Evolutionary conservation across 2,888 invertebrate species (phyloP).

Genomic region (Coelopa pilipes): DNA sequence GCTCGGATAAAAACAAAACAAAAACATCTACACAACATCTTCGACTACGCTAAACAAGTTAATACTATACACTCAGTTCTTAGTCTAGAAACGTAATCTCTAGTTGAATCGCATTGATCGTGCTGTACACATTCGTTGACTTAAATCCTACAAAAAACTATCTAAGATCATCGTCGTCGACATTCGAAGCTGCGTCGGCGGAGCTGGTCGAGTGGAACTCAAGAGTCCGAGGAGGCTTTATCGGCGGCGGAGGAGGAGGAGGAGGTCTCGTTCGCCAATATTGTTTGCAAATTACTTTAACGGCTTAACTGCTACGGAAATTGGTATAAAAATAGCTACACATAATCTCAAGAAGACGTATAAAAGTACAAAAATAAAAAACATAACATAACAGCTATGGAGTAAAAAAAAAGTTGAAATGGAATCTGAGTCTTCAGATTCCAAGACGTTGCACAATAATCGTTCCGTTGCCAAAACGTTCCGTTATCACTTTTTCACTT

Average conservation of each 20-base stretch:
- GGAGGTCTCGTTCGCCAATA: conserved; percentile 15
- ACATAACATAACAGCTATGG: background rate
- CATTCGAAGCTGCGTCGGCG: background rate
- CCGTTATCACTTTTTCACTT: conserved; percentile 33
- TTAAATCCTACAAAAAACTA: conserved; percentile 15
- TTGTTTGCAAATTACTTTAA: background rate
- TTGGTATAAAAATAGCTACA: conserved; percentile 8
- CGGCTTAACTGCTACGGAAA: conserved; percentile 16
- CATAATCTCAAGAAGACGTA: background rate
- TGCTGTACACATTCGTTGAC: conserved; percentile 19
- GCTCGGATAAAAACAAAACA: background rate
- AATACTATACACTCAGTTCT: background rate
- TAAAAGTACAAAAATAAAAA: conserved; percentile 8
- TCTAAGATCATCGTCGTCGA: conserved; percentile 15
- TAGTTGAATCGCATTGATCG: conserved; percentile 9
- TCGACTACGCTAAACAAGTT: conserved; percentile 9
- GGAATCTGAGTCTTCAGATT: background rate
- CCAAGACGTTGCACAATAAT: conserved; percentile 7
- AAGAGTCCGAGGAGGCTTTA: background rate
- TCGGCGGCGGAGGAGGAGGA: background rate
- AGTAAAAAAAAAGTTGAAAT: background rate
- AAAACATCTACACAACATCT: background rate
- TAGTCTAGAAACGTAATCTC: background rate
- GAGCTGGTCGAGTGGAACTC: conserved; percentile 16
- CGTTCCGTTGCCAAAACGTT: conserved; percentile 20